These are phyloP conservation scores for Apteryx mantelli DNA, from an alignment of 2,113 vertebrate genomes.

Conservation along the genomic window DNA sequence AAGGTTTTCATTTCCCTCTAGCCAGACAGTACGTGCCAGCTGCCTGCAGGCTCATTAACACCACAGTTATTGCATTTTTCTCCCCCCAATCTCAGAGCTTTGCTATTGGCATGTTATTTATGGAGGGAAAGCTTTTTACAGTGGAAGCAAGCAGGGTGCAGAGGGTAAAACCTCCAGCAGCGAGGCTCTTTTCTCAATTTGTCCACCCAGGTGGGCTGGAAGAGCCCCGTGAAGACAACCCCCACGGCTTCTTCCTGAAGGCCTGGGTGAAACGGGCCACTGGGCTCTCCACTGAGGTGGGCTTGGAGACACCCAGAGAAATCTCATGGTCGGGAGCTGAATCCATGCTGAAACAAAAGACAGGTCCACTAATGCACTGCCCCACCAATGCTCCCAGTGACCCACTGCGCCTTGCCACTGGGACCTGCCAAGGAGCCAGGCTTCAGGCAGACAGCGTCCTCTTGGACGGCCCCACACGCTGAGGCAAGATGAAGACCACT, in stretches of 20 bases:
- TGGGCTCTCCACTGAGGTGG: fast-evolving
- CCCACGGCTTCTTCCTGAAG: fast-evolving
- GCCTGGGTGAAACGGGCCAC: background rate
- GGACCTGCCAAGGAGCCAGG: background rate
- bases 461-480: background rate
- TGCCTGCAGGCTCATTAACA: background rate
- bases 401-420: no score
- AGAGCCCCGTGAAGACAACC: background rate
- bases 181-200: background rate
- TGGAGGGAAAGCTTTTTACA: background rate
- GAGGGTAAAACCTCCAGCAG: background rate
- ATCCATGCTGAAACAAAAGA: background rate
- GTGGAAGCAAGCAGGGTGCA: background rate
- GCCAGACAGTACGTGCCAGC: background rate
- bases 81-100: background rate
- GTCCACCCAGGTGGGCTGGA: background rate
- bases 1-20: background rate
- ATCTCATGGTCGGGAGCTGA: fast-evolving
- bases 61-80: background rate
- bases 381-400: background rate
- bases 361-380: background rate
- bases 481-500: background rate
- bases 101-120: background rate
- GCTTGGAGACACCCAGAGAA: background rate
- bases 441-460: background rate